Evolutionary conservation across 2,797 vertebrate species (phyloP).

Genomic region (Alectoris magna): DNA sequence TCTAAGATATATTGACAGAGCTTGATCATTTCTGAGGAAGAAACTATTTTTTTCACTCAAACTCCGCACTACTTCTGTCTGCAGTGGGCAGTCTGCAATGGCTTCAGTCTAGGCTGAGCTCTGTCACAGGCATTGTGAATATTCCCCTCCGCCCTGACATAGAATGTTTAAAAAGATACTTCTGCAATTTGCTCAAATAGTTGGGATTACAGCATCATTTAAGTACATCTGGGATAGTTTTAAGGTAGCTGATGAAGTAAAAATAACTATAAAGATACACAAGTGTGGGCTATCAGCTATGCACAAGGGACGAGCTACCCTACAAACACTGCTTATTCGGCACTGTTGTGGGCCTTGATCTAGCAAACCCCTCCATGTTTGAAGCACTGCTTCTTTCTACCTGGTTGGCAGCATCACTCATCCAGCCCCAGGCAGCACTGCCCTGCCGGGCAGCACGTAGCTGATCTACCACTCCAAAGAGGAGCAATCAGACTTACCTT

Average conservation of each 20-base stretch:
- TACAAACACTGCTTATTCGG: not conserved
- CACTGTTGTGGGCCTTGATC: not conserved
- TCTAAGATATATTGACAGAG: not conserved
- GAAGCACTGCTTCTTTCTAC: not conserved
- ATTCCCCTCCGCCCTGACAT: not conserved
- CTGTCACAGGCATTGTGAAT: not conserved
- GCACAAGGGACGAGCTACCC: fast-evolving
- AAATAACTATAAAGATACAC: not conserved
- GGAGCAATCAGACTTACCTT: slow-evolving; percentile 59
- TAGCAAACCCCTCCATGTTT: not conserved
- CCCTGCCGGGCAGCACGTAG: not conserved
- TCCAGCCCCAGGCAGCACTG: not conserved
- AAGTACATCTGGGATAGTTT: not conserved
- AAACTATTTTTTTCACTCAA: not conserved
- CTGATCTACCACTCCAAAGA: not conserved
- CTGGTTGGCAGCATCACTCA: not conserved
- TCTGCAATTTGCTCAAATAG: not conserved
- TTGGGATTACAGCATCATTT: not conserved
- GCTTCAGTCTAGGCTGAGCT: not conserved
- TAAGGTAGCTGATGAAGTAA: not conserved
- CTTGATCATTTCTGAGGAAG: not conserved
- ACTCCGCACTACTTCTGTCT: not conserved
- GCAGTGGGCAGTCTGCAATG: not conserved
- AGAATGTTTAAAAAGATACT: not conserved
- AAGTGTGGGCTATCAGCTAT: not conserved